Percentiles rank a stretch among this genome's conserved stretches.
phyloP scores from a whole-genome alignment of 35 echinoderm and acorn worm genomes.

The Chiridota heheva region DNA sequence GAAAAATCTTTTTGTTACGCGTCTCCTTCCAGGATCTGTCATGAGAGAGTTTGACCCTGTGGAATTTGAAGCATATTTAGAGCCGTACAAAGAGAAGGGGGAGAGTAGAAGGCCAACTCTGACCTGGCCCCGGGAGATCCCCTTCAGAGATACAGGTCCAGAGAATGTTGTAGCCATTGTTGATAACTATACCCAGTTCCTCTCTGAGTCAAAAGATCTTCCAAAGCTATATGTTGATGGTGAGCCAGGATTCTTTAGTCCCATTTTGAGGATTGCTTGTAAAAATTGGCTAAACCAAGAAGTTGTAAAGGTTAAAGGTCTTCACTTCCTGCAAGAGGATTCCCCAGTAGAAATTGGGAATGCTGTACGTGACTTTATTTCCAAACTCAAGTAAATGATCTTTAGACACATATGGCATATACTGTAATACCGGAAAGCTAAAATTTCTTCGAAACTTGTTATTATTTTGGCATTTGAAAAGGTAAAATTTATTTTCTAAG shows the following conservation, averaged over 20 bases:
- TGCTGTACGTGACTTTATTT: slow-evolving; percentile 59
- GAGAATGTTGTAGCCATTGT: slow-evolving; percentile 72
- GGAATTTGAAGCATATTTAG: slow-evolving; percentile 78
- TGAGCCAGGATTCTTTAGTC: slow-evolving; percentile 76
- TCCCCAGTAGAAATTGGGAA: slow-evolving; percentile 78
- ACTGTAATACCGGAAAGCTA: too few species aligned
- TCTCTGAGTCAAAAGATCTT: slow-evolving; percentile 31
- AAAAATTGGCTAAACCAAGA: slow-evolving; percentile 70
- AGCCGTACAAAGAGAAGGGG: slow-evolving; percentile 66
- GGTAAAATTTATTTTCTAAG: too few species aligned
- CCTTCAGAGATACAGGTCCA: slow-evolving; percentile 68
- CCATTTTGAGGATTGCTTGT: slow-evolving; percentile 10
- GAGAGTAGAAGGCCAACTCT: slow-evolving; percentile 82
- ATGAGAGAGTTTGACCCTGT: slow-evolving; percentile 50
- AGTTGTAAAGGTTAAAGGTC: slow-evolving; percentile 49
- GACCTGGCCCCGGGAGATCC: slow-evolving; percentile 81
- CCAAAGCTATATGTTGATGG: slow-evolving; percentile 78
- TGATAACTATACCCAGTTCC: slow-evolving; percentile 55
- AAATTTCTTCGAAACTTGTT: too few species aligned
- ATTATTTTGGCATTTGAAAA: too few species aligned
- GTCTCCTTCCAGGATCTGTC: slow-evolving; percentile 51
- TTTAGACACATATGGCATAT: too few species aligned
- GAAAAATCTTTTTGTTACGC: slow-evolving; percentile 85
- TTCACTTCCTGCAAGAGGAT: slow-evolving; percentile 88
- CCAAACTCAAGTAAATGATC: too few species aligned